These are phyloP conservation scores for Sinocyclocheilus rhinocerous DNA, from an alignment of 2,113 vertebrate genomes.

Conservation along the genomic window DNA sequence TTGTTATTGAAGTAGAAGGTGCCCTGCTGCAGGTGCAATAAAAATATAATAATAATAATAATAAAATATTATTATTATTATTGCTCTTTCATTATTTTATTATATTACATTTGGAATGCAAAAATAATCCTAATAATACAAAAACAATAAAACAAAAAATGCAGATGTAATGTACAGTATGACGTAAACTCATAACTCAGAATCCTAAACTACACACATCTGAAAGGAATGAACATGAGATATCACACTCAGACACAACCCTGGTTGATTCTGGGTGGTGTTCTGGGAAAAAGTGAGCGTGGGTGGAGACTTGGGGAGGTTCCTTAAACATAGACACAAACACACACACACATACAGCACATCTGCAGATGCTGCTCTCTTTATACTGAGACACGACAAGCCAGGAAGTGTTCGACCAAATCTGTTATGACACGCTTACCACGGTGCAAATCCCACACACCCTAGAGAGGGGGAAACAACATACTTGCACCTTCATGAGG, in stretches of 20 bases:
- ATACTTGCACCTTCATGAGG: slow-evolving; percentile 12
- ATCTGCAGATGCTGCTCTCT: slow-evolving; percentile 49
- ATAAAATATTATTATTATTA: neutral
- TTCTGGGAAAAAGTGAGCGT: slow-evolving; percentile 24
- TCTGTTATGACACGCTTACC: slow-evolving; percentile 51
- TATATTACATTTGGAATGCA: neutral
- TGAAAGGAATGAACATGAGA: slow-evolving; percentile 80
- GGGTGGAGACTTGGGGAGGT: slow-evolving; percentile 23
- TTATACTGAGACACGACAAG: slow-evolving; percentile 37
- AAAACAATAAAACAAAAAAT: neutral
- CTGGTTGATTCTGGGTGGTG: slow-evolving; percentile 39
- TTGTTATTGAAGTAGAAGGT: too few species aligned
- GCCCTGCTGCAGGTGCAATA: neutral
- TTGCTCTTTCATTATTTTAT: neutral
- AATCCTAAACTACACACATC: slow-evolving; percentile 80
- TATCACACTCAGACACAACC: slow-evolving; percentile 29
- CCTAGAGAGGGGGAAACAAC: slow-evolving; percentile 28
- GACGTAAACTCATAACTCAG: slow-evolving; percentile 88
- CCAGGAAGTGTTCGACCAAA: slow-evolving; percentile 43
- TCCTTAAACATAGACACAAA: slow-evolving; percentile 28
- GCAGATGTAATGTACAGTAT: slow-evolving; percentile 70
- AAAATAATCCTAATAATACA: neutral
- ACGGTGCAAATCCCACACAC: slow-evolving; percentile 41
- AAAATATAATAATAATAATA: neutral
- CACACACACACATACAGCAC: slow-evolving; percentile 19